A percentile compares a stretch with the other conserved stretches of the same genome.
phyloP scores from a whole-genome alignment of 2,797 vertebrate species.

The Arnoldichthys spilopterus region DNA sequence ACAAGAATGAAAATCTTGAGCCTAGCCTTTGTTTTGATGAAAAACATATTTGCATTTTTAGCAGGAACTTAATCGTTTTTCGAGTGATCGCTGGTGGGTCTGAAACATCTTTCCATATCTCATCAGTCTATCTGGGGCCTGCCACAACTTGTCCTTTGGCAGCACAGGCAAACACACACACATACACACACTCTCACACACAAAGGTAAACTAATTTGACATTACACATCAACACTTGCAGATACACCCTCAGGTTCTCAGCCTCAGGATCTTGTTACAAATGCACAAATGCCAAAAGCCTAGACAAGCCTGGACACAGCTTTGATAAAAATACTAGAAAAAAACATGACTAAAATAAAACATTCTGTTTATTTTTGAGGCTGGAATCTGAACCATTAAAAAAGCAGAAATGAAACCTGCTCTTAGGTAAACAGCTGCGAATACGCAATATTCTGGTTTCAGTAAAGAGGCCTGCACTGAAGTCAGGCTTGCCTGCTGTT shows the following conservation, averaged over 20 bases:
- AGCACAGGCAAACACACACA: not conserved
- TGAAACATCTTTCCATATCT: slow-evolving; percentile 8
- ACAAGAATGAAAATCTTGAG: not conserved
- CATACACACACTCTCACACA: no score
- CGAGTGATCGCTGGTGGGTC: not conserved
- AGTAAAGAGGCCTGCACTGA: not conserved
- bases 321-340: no score
- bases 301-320: no score
- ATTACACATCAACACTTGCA: no score
- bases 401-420: not conserved
- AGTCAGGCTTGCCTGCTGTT: not conserved
- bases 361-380: not conserved
- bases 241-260: no score
- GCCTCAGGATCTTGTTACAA: no score
- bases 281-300: no score
- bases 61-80: slow-evolving; percentile 15
- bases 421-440: no score
- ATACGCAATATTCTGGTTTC: not conserved
- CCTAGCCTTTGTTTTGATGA: not conserved
- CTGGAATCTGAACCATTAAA: not conserved
- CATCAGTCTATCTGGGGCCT: slow-evolving; percentile 6
- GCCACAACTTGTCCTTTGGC: not conserved
- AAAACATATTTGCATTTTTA: not conserved
- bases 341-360: no score
- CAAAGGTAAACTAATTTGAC: no score